Evolutionary conservation across 2,888 invertebrate genomes (phyloP), one percentile per base, ranked within the genome.

Genomic region (Carpatolechia fugitivella): DNA sequence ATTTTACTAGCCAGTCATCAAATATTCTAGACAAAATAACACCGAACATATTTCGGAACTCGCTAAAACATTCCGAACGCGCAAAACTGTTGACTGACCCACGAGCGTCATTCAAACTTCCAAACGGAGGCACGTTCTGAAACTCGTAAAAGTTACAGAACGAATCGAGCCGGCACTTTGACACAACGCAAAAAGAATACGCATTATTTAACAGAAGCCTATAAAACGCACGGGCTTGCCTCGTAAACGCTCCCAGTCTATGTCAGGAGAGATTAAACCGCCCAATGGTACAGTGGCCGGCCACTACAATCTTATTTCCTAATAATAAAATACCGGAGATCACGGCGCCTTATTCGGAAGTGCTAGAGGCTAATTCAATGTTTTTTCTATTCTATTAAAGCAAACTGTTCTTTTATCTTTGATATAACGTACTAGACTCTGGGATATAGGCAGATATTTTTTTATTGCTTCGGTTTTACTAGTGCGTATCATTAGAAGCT

Each of bases 171-270:
- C 69, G 69, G 70, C 75, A 72, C 69, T 75, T 74, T 65, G 72
- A 70, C 72, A 76, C 72, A 76, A 78, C 76, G 63, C 63, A 66
- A 61, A 77, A 78, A 74, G 72, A 76, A 70, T 76, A 74, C 75
- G 76, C 78, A 84, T 81, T 81, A 83, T 84, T 83, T 80, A 83
- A 77, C 76, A 75, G 74, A 68, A 62, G 65, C 65, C 69, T 75
- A 77, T 85, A 81, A 65, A 62, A 72, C 70, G 69, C 72, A 73
- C 70, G 73, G 72, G 70, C 68, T 72, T 69, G 64, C 65, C 68
- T 76, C 81, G 77, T 81, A 81, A 80, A 80, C 69, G 74, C 64
- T 64, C 20, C 57, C 66, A 65, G 65, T 67, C 68, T 68, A 70
- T 74, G 74, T 76, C 70, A 71, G 72, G 72, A 68, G 68, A 76